Evolutionary conservation across 2,113 vertebrate genomes (phyloP).

Genomic region (Pseudonaja textilis): DNA sequence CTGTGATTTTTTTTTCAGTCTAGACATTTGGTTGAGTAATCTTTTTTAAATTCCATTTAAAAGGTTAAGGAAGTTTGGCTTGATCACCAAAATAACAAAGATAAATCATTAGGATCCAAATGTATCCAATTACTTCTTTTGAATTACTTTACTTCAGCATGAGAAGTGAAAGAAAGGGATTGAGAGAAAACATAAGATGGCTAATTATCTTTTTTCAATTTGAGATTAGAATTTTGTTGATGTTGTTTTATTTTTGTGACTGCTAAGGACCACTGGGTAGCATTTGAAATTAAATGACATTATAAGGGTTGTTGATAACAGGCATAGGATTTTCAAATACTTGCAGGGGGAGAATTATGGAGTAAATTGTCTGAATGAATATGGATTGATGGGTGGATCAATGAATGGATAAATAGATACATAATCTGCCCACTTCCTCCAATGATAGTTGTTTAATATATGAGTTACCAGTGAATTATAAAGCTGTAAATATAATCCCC

Average conservation of each 20-base stretch:
- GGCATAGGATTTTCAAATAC: neutral
- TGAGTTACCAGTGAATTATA: constrained; percentile 63
- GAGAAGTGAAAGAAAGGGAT: neutral
- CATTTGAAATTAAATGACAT: neutral
- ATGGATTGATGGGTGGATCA: neutral
- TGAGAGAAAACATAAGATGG: neutral
- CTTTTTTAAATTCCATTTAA: neutral
- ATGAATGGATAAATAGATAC: constrained; percentile 45
- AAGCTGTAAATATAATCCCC: constrained; percentile 67
- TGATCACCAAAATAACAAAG: neutral
- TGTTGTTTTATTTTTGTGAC: neutral
- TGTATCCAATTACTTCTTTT: neutral
- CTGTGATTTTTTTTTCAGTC: neutral
- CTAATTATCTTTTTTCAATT: neutral
- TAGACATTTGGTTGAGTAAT: neutral
- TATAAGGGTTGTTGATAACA: neutral
- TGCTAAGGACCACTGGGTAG: neutral
- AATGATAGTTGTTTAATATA: constrained; percentile 65
- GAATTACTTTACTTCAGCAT: neutral
- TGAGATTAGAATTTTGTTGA: neutral
- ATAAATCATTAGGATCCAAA: neutral
- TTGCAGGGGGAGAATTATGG: neutral
- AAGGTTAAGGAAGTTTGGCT: neutral
- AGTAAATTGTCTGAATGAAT: neutral
- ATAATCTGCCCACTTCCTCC: constrained; percentile 56